Conservation (phyloP, 1,140 invertebrate species). For the Heliothis virescens region DNA sequence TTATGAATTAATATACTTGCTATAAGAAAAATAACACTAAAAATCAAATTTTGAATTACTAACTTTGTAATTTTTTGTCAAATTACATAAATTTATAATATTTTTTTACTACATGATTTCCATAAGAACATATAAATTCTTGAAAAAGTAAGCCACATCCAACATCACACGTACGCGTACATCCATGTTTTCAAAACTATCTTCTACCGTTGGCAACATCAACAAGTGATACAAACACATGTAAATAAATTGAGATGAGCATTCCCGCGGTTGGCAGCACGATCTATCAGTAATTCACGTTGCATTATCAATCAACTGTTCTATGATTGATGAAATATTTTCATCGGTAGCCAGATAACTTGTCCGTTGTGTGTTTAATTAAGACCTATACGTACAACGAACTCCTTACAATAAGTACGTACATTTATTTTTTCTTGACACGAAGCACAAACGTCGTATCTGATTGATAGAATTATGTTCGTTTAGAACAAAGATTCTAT, state of each 20-base stretch:
- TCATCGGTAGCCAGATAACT: slow-evolving; percentile 82
- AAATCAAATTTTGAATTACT: too few species aligned
- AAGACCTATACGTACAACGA: slow-evolving; percentile 71
- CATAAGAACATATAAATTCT: not conserved
- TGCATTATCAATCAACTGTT: slow-evolving; percentile 83
- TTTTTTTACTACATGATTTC: too few species aligned
- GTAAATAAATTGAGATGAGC: slow-evolving; percentile 83
- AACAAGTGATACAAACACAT: slow-evolving; percentile 84
- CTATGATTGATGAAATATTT: slow-evolving; percentile 83
- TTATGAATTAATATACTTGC: too few species aligned
- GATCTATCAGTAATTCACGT: slow-evolving; percentile 85
- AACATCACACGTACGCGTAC: not conserved
- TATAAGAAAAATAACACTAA: too few species aligned
- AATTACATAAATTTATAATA: too few species aligned
- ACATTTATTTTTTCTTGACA: slow-evolving; percentile 15
- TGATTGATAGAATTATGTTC: slow-evolving; percentile 34
- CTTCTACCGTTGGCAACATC: slow-evolving; percentile 74
- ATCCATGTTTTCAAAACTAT: slow-evolving; percentile 59
- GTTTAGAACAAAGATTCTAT: slow-evolving; percentile 1
- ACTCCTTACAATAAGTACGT: slow-evolving; percentile 40
- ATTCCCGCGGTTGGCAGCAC: slow-evolving; percentile 70
- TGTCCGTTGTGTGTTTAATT: slow-evolving; percentile 80
- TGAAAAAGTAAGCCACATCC: not conserved
- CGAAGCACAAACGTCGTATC: slow-evolving; percentile 40
- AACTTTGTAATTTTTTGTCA: too few species aligned